Conservation (phyloP, 2,113 vertebrate species). For the Zosterops pallidus region DNA sequence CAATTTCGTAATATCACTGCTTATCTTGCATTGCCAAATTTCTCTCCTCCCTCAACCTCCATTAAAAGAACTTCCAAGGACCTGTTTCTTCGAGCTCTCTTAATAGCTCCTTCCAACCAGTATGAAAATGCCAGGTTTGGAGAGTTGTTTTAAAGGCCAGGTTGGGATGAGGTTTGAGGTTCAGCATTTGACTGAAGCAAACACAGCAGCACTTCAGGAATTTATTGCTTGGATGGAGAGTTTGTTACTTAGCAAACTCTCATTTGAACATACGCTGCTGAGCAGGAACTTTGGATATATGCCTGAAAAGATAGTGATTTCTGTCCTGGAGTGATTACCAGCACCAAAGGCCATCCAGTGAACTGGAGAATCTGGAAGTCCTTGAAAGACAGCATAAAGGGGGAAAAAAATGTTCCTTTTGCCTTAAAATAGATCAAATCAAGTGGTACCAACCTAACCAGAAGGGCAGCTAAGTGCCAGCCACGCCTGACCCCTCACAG, state of each 20-base stretch:
- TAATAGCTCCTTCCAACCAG: neutral
- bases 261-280: neutral
- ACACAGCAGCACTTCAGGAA: neutral
- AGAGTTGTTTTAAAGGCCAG: neutral
- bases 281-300: neutral
- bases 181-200: neutral
- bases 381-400: neutral
- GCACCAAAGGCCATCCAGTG: neutral
- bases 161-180: neutral
- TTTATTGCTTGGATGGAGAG: neutral
- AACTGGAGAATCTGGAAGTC: neutral
- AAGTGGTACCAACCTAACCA: neutral
- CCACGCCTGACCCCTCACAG: neutral
- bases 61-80: conserved; percentile 16
- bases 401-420: neutral
- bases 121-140: neutral
- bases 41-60: neutral
- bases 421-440: neutral
- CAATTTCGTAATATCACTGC: conserved; percentile 3
- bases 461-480: neutral
- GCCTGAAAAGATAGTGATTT: neutral
- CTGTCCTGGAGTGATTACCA: neutral
- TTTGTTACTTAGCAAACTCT: neutral
- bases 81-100: neutral
- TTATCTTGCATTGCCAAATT: conserved; percentile 32